A percentile compares a stretch with the other conserved stretches of the same genome.
Evolutionary conservation across 2,113 vertebrate genomes (phyloP).

Genomic region (Procavia capensis): DNA sequence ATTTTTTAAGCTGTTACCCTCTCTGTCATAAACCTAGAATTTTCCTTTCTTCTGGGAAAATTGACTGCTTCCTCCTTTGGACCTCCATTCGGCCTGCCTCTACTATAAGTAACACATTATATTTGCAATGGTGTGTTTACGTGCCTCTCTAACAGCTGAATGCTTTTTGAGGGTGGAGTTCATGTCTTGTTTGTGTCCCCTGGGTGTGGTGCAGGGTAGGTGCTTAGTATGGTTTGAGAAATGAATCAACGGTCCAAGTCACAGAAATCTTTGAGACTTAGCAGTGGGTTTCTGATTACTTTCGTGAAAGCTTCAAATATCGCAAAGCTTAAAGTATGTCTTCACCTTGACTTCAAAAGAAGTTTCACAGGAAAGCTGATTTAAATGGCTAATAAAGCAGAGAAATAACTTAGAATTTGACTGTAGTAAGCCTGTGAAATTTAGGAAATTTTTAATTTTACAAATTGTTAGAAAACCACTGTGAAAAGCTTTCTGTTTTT

Average conservation of each 20-base stretch:
- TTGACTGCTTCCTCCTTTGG: not conserved
- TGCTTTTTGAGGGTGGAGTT: not conserved
- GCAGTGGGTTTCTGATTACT: not conserved
- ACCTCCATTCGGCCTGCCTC: not conserved
- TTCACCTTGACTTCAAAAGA: not conserved
- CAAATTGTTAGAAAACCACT: not conserved
- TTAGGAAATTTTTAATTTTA: slow-evolving; percentile 42
- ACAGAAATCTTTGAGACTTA: not conserved
- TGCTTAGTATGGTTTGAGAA: not conserved
- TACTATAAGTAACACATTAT: not conserved
- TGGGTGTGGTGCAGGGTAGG: not conserved
- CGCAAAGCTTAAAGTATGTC: slow-evolving; percentile 4
- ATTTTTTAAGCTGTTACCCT: not conserved
- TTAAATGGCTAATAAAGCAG: slow-evolving; percentile 12
- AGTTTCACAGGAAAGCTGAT: slow-evolving; percentile 5
- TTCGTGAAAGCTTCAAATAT: not conserved
- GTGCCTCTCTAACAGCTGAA: not conserved
- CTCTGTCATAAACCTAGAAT: slow-evolving; percentile 23
- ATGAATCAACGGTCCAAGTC: not conserved
- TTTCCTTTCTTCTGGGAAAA: slow-evolving; percentile 45
- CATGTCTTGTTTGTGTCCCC: not conserved
- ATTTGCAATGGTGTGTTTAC: slow-evolving; percentile 23
- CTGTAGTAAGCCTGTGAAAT: not conserved
- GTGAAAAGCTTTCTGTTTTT: not conserved
- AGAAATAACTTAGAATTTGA: slow-evolving; percentile 22